A percentile compares a stretch with the other conserved stretches of the same genome.
These are phyloP conservation scores for Pseudochromis fuscus DNA, from an alignment of 2,797 vertebrate species.

Conservation along the genomic window DNA sequence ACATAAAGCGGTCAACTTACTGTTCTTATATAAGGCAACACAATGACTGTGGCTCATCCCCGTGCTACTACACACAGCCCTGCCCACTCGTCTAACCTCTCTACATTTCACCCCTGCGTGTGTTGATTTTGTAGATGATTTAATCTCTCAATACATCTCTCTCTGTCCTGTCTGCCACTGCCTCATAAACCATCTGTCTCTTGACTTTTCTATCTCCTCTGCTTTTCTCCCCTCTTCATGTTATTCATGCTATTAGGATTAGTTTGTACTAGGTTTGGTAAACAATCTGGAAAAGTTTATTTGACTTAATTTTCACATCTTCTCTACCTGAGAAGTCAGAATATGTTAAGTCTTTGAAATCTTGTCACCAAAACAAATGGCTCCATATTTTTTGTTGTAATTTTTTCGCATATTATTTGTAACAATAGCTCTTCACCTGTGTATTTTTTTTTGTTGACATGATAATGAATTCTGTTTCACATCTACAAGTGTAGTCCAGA, in stretches of 20 bases:
- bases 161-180: slow-evolving; percentile 22
- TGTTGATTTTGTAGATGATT: slow-evolving; percentile 39
- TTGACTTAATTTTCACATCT: neutral
- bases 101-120: slow-evolving; percentile 37
- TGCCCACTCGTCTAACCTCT: slow-evolving; percentile 43
- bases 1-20: slow-evolving; percentile 50
- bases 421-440: neutral
- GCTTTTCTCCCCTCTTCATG: neutral
- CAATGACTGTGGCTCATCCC: slow-evolving; percentile 49
- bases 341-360: neutral
- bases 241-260: slow-evolving; percentile 46
- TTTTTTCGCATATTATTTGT: neutral
- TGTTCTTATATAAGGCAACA: slow-evolving; percentile 61
- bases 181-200: slow-evolving; percentile 24
- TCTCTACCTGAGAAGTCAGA: slow-evolving; percentile 1
- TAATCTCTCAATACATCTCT: slow-evolving; percentile 30
- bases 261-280: slow-evolving; percentile 39
- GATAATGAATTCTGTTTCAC: slow-evolving; percentile 15
- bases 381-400: neutral
- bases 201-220: neutral
- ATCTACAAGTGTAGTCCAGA: slow-evolving; percentile 11
- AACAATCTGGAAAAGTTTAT: neutral
- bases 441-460: neutral
- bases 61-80: slow-evolving; percentile 34
- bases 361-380: neutral